Evolutionary conservation across 2,797 vertebrate genomes (phyloP).

Genomic region (Toxotes lorentzi): DNA sequence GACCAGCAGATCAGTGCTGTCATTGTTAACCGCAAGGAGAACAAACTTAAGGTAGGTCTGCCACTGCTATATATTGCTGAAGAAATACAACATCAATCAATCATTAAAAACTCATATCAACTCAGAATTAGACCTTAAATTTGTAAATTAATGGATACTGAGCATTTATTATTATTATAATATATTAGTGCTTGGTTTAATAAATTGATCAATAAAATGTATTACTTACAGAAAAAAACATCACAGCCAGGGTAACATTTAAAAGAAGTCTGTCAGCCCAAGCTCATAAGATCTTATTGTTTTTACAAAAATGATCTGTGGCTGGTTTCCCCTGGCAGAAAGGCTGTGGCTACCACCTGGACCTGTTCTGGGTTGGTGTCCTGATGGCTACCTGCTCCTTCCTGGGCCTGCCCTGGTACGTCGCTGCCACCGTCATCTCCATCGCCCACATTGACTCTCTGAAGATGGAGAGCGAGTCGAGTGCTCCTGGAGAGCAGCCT

Average conservation of each 20-base stretch:
- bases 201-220: too few relatives aligned
- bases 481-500: constrained; percentile 95
- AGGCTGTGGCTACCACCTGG: constrained; percentile 95
- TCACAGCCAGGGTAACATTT: background rate
- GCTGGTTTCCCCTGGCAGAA: constrained; percentile 85
- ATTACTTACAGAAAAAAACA: too few relatives aligned
- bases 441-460: constrained; percentile 98
- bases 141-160: background rate
- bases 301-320: background rate
- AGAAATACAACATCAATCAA: background rate
- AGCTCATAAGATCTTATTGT: background rate
- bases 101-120: background rate
- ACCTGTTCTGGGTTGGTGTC: constrained; percentile 96
- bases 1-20: constrained; percentile 98
- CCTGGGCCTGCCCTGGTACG: constrained; percentile 97
- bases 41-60: constrained; percentile 89
- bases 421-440: constrained; percentile 98
- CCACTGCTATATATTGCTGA: background rate
- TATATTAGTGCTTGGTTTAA: background rate
- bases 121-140: background rate
- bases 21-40: constrained; percentile 97
- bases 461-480: constrained; percentile 98
- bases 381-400: constrained; percentile 95
- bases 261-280: background rate
- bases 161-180: background rate